Evolutionary conservation across 2,113 vertebrate species (phyloP).

Genomic region (Archilochus colubris): DNA sequence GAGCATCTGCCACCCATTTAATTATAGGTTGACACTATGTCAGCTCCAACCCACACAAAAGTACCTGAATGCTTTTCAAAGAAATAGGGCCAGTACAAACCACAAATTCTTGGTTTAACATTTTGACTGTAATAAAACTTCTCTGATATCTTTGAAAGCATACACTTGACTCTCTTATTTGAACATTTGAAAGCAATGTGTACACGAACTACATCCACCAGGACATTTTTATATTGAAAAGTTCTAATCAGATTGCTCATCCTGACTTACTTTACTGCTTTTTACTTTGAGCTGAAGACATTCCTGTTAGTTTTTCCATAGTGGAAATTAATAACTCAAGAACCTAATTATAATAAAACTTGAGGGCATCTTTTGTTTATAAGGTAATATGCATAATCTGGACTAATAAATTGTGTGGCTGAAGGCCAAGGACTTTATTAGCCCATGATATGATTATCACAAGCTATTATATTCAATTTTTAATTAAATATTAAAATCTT

Average conservation of each 20-base stretch:
- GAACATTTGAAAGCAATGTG: not conserved
- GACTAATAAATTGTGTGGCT: not conserved
- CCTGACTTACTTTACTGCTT: not conserved
- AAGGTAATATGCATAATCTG: constrained; percentile 16
- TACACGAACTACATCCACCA: not conserved
- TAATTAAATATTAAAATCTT: constrained; percentile 55
- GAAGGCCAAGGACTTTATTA: constrained; percentile 44
- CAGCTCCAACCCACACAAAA: not conserved
- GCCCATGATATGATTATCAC: not conserved
- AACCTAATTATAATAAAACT: not conserved
- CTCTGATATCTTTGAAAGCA: not conserved
- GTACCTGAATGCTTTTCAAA: not conserved
- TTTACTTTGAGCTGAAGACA: not conserved
- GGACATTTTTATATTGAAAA: not conserved
- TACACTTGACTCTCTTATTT: not conserved
- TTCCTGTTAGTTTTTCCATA: not conserved
- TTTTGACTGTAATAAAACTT: not conserved
- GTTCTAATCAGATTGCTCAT: not conserved
- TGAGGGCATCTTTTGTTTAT: constrained; percentile 18
- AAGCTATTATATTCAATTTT: constrained; percentile 9
- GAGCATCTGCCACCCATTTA: too few species aligned
- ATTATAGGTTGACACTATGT: not conserved
- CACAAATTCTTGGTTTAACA: not conserved
- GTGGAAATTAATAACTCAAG: not conserved
- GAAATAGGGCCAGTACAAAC: not conserved